Evolutionary conservation across 2,113 vertebrate species (phyloP).

Genomic region (Xenopus borealis): DNA sequence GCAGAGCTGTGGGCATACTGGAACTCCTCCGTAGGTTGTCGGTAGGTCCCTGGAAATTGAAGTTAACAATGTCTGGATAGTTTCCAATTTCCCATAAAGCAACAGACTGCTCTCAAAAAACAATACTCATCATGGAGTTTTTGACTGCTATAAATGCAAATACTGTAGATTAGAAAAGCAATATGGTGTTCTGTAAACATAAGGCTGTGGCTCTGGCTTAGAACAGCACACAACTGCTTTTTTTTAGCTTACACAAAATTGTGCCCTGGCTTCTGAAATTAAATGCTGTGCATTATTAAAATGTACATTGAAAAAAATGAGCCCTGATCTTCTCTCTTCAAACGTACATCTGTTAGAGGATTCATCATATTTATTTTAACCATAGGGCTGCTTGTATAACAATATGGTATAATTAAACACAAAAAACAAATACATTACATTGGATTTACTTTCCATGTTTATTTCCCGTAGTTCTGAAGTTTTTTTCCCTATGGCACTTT

Average conservation of each 20-base stretch:
- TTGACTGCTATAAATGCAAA: background rate
- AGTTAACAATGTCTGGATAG: too few relatives aligned
- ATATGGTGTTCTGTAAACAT: slow-evolving; percentile 20
- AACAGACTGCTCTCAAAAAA: background rate
- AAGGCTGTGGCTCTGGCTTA: slow-evolving; percentile 8
- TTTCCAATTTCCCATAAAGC: background rate
- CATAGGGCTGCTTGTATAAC: too few relatives aligned
- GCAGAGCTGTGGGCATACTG: too few relatives aligned
- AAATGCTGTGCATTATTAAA: slow-evolving; percentile 15
- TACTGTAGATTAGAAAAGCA: background rate
- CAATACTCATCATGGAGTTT: background rate
- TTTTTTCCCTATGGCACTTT: too few relatives aligned
- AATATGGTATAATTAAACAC: too few relatives aligned
- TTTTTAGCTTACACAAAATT: slow-evolving; percentile 8
- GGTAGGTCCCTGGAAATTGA: too few relatives aligned
- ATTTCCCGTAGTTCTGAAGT: too few relatives aligned
- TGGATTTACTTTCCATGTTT: too few relatives aligned
- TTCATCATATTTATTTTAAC: background rate
- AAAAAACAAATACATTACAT: too few relatives aligned
- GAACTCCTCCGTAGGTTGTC: too few relatives aligned
- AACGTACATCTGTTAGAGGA: background rate
- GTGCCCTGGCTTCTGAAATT: slow-evolving; percentile 15
- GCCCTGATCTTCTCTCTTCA: background rate
- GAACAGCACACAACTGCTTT: slow-evolving; percentile 7
- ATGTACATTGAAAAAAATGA: background rate